These are phyloP conservation scores for Tinamus guttatus DNA, from an alignment of 2,113 vertebrate species.

Conservation along the genomic window DNA sequence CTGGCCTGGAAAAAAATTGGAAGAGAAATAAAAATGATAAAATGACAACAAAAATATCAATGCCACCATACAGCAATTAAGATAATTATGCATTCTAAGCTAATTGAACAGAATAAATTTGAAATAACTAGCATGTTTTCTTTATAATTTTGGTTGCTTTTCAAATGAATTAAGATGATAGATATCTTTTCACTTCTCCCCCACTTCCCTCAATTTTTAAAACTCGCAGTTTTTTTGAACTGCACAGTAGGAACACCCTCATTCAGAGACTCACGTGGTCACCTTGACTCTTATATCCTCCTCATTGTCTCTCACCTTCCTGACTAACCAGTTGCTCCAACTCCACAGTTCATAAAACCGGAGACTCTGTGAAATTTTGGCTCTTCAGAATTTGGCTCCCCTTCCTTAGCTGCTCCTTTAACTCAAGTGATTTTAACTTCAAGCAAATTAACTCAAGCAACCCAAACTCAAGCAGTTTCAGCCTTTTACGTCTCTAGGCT, in stretches of 20 bases:
- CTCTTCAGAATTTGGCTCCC: background rate
- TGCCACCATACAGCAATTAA: background rate
- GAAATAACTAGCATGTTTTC: background rate
- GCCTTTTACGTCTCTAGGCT: too few species aligned
- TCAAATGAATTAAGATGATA: background rate
- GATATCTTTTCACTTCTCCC: background rate
- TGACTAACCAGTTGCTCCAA: background rate
- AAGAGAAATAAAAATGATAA: background rate
- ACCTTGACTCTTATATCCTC: background rate
- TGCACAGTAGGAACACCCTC: background rate
- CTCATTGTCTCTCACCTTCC: background rate
- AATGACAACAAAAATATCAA: background rate
- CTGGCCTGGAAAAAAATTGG: constrained; percentile 83
- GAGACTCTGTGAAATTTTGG: background rate
- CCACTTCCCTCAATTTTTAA: background rate
- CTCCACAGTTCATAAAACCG: background rate
- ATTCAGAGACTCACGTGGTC: background rate
- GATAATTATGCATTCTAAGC: background rate
- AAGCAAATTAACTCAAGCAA: too few species aligned
- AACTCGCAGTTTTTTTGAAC: background rate
- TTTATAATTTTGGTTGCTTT: background rate
- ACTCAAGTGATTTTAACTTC: background rate
- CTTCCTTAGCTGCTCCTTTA: background rate
- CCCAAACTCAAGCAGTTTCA: too few species aligned
- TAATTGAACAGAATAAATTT: background rate